Base-by-base conservation (phyloP, 2,888 invertebrate species). In the Mylabris sibirica region DNA sequence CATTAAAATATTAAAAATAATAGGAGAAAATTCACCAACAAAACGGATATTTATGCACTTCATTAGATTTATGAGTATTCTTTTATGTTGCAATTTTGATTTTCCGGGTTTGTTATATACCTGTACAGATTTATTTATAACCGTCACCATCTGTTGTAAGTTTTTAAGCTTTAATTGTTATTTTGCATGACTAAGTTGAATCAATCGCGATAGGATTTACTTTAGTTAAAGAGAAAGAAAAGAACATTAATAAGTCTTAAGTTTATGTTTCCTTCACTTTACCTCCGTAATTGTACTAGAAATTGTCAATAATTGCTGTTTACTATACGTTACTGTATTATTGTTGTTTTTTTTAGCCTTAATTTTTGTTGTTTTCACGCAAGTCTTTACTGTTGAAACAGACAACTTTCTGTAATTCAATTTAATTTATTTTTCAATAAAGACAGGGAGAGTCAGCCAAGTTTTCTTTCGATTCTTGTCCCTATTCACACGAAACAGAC, bases 151-250 rank as follows among this genome's bases (percentile, higher is more conserved):
- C 57, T 57, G 57, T 24, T 57, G 4, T 3, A 24, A 14, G 57
- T 22, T 57, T 24, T 57, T 57, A 14, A 24, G 24, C 24, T 57
- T 53, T 57, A 57, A 57, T 57, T 24, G 57, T 24, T 12, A 57
- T 57, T 57, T 57, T 57, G 57, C 57, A 57, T 57, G 57, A 57
- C 57, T 24, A 24, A 57, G 24, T 24, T 14, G 20, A 22, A 57
- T 57, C 24, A 24, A 57, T 57, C 57, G 6, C 11, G 24, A 12
- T 57, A 12, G 3, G 24, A 57, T 24, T 57, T 24, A 57, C 17
- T 44, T 17, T 17, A 14, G 8, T 17, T 44, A 24, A 24, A 22
- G 2, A 22, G 20, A 24, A 12, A 24, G 5, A 57, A 57, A 24
- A 14, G 2, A 24, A 57, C 53, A 22, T 9, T 3, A 24, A 22